Conservation (phyloP, 1,140 invertebrate genomes). For the Meloidogyne exigua region DNA sequence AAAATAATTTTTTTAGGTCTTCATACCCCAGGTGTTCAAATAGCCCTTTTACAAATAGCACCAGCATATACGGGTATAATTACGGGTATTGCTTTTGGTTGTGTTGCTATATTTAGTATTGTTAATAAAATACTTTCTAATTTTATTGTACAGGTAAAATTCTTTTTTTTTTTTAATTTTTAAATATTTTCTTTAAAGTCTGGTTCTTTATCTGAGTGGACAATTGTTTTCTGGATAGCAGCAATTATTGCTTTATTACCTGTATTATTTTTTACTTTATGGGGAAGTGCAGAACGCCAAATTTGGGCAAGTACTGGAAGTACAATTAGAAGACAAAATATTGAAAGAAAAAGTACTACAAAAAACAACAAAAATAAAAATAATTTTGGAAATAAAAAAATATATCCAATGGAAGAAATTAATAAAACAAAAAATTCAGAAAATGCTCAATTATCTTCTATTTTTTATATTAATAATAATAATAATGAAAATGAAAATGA, state of each 20-base stretch:
- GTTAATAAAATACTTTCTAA: conserved; percentile 32
- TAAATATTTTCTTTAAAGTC: conserved; percentile 4
- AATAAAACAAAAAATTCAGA: not conserved
- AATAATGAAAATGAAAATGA: not conserved
- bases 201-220: conserved; percentile 28
- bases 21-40: conserved; percentile 62
- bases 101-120: conserved; percentile 54
- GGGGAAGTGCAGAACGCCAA: conserved; percentile 47
- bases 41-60: conserved; percentile 59
- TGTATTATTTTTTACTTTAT: conserved; percentile 44
- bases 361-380: not conserved
- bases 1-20: conserved; percentile 44
- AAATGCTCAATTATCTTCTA: not conserved
- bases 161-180: not conserved
- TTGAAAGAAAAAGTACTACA: not conserved
- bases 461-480: conserved; percentile 1
- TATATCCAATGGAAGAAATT: not conserved
- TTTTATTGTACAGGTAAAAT: conserved; percentile 21
- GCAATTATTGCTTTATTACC: conserved; percentile 39
- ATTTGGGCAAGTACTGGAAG: conserved; percentile 30
- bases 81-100: conserved; percentile 58
- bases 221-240: conserved; percentile 39
- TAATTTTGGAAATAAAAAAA: not conserved
- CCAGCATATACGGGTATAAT: conserved; percentile 60
- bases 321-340: conserved; percentile 12